phyloP scores from a whole-genome alignment of 2,797 vertebrate genomes.

The Erpetoichthys calabaricus region DNA sequence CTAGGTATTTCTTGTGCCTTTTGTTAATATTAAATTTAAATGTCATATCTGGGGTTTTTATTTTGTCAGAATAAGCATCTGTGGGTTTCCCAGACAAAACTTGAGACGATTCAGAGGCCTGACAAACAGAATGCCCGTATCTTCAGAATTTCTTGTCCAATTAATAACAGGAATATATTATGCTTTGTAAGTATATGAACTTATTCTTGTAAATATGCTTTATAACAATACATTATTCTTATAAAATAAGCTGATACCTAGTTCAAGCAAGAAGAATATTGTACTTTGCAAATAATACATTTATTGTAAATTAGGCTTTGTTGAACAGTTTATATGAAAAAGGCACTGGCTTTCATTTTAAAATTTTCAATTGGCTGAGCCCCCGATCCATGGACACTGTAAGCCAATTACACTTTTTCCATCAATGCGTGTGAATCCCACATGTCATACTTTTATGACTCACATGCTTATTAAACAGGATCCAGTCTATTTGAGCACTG shows the following conservation, averaged over 20 bases:
- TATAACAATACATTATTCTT: too few relatives aligned
- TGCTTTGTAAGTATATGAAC: conserved; percentile 70
- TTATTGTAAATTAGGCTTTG: conserved; percentile 1
- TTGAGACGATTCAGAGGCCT: conserved; percentile 81
- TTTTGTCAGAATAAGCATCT: conserved; percentile 74
- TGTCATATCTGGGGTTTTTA: conserved; percentile 4
- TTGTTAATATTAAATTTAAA: neutral
- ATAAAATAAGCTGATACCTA: too few relatives aligned
- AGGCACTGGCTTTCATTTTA: conserved; percentile 17
- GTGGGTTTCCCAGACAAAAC: conserved; percentile 87
- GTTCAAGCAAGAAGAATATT: too few relatives aligned
- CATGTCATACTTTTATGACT: too few relatives aligned
- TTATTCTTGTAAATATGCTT: neutral
- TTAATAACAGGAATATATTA: conserved; percentile 94
- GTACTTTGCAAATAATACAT: too few relatives aligned
- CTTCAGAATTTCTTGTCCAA: conserved; percentile 93
- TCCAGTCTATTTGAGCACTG: too few relatives aligned
- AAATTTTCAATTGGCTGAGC: conserved; percentile 17
- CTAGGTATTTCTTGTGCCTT: neutral
- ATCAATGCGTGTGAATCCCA: too few relatives aligned
- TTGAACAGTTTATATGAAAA: conserved; percentile 13
- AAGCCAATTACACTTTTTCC: too few relatives aligned
- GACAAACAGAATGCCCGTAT: conserved; percentile 73
- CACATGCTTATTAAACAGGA: too few relatives aligned
- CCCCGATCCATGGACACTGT: conserved; percentile 2